Evolutionary conservation across 2,113 vertebrate species (phyloP), one percentile per base, ranked within the genome.

Genomic region (Nerophis ophidion): DNA sequence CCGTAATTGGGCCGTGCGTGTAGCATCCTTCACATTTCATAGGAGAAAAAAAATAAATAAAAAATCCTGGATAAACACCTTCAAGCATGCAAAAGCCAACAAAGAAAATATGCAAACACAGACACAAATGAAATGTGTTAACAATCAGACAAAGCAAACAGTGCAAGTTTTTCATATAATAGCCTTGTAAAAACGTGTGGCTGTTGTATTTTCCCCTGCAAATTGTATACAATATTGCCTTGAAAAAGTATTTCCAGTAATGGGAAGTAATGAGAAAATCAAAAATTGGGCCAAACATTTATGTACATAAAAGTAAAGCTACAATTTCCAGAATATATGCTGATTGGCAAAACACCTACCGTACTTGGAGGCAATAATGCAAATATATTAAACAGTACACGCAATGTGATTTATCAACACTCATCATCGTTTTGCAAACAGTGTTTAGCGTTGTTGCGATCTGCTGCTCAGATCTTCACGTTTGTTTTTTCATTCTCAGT

Each of bases 1-100:
- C 46, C 67, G 71, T 74, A 50, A 63, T 65, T 77, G 63, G 48
- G 17, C 55, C 47, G 64, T 61, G 51, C 33, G 51, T 40, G 38
- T 61, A 68, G 44, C 35, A 34, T 14, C 7, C 9, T 66, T 60
- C 35, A 4, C 3, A 10, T 60, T 58, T 38, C 51, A 14, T 38
- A 13, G 48, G 26, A 4, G 26, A 26, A 26, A 26, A 63, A 63
- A 63, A 53, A 40, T 15, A 47, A 33, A 76, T 63, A 71, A 53
- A 65, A 59, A 70, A 16, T 44, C 61, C 42, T 49, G 15, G 64
- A 17, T 12, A 56, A 40, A 56, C 38, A 56, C 34, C 16, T 56
- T 42, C 35, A 1, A 55, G 57, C 53, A 61, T 51, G 47, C 14
- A 61, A 55, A 68, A 58, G 42, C 60, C 45, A 65, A 53, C 5